Conservation (phyloP, 2,113 vertebrate species). For the Paratilapia polleni region DNA sequence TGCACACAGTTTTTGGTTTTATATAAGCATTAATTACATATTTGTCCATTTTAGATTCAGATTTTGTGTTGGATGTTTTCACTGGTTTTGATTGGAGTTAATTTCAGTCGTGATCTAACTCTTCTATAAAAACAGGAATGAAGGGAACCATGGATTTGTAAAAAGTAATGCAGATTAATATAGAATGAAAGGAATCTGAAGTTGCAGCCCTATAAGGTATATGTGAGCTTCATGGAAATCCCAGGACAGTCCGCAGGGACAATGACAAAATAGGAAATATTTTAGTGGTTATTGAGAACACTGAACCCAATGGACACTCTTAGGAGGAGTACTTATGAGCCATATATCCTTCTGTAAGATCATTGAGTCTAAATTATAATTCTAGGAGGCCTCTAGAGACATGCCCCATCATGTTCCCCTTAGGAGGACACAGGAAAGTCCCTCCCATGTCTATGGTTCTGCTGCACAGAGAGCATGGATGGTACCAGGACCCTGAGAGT, state of each 20-base stretch:
- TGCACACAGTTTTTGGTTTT: background rate
- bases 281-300: background rate
- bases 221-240: conserved; percentile 10
- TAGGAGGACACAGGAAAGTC: conserved; percentile 22
- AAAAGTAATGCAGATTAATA: background rate
- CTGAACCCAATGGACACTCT: background rate
- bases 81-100: background rate
- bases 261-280: conserved; percentile 7
- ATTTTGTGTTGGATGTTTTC: background rate
- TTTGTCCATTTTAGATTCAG: background rate
- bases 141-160: background rate
- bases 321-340: background rate
- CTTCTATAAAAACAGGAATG: background rate
- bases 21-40: background rate
- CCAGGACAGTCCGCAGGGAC: conserved; percentile 26
- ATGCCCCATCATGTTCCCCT: conserved; percentile 27
- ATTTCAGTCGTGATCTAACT: background rate
- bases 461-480: conserved; percentile 13
- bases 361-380: background rate
- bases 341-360: background rate
- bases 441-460: background rate
- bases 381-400: conserved; percentile 5
- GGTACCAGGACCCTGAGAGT: conserved; percentile 3
- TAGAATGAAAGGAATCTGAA: background rate
- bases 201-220: background rate